Evolutionary conservation across 2,797 vertebrate species (phyloP).

Genomic region (Heliangelus exortis): DNA sequence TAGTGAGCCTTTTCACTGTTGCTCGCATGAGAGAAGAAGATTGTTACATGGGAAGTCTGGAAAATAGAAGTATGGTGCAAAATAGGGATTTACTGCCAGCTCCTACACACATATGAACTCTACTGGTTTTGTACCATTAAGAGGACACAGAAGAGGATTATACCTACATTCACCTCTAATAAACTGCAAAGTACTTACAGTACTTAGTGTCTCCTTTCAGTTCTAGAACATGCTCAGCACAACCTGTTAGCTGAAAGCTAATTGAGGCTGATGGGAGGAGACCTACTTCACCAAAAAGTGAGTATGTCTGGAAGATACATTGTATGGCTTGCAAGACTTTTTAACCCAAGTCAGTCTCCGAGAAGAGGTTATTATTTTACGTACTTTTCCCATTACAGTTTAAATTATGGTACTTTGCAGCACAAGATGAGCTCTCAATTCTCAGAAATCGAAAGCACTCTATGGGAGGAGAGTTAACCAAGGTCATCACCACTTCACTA

Average conservation of each 20-base stretch:
- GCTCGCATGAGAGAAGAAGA: background rate
- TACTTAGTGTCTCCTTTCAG: background rate
- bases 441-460: background rate
- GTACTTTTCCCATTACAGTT: background rate
- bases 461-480: background rate
- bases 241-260: background rate
- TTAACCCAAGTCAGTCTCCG: background rate
- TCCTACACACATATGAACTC: background rate
- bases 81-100: background rate
- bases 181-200: background rate
- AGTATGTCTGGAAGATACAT: background rate
- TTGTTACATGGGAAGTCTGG: background rate
- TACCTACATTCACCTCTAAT: background rate
- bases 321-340: background rate
- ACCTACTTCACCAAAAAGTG: background rate
- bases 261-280: background rate
- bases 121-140: background rate
- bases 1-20: background rate
- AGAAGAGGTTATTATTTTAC: background rate
- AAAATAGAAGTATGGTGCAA: background rate
- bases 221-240: background rate
- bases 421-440: background rate
- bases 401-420: background rate
- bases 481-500: rapidly evolving
- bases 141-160: background rate